Evolutionary conservation across 2,888 invertebrate species (phyloP).

Genomic region (Drosophila antonietae): DNA sequence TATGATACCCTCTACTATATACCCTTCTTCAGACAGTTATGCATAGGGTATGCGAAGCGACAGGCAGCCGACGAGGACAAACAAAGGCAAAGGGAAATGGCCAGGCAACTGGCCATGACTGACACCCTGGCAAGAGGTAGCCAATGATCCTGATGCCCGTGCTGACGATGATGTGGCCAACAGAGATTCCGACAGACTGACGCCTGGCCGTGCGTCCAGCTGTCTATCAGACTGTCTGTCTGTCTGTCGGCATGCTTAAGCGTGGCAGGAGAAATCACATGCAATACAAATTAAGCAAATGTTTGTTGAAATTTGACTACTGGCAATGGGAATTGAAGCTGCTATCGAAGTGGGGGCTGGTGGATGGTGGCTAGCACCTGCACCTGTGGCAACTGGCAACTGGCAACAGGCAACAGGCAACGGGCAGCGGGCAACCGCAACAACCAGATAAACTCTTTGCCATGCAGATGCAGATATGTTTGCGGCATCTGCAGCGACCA

Average conservation of each 20-base stretch:
- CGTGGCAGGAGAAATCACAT: conserved; percentile 18
- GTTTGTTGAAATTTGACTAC: conserved; percentile 25
- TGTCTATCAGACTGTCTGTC: background rate
- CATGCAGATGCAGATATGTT: conserved; percentile 23
- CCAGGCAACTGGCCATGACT: conserved; percentile 42
- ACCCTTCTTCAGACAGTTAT: background rate
- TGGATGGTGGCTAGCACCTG: conserved; percentile 28
- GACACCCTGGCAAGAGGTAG: conserved; percentile 24
- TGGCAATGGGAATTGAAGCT: conserved; percentile 9
- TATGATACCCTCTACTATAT: background rate
- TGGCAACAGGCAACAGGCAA: conserved; percentile 1
- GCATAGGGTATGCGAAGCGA: conserved; percentile 6
- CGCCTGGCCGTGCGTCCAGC: conserved; percentile 15
- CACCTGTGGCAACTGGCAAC: conserved; percentile 32
- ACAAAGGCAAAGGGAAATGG: conserved; percentile 55
- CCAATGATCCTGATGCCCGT: conserved; percentile 9
- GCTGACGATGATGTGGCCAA: conserved; percentile 25
- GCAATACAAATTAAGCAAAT: conserved; percentile 47
- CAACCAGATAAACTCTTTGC: conserved; percentile 20
- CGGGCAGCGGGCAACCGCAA: conserved; percentile 25
- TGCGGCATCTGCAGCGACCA: conserved; percentile 44
- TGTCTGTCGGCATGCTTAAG: conserved; percentile 10
- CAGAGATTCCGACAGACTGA: conserved; percentile 37
- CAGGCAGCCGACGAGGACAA: conserved; percentile 16
- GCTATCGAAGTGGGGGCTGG: background rate